Percentiles rank a stretch among this genome's conserved stretches.
Conservation (phyloP, 2,797 vertebrate genomes). For the Acropternis orthonyx region DNA sequence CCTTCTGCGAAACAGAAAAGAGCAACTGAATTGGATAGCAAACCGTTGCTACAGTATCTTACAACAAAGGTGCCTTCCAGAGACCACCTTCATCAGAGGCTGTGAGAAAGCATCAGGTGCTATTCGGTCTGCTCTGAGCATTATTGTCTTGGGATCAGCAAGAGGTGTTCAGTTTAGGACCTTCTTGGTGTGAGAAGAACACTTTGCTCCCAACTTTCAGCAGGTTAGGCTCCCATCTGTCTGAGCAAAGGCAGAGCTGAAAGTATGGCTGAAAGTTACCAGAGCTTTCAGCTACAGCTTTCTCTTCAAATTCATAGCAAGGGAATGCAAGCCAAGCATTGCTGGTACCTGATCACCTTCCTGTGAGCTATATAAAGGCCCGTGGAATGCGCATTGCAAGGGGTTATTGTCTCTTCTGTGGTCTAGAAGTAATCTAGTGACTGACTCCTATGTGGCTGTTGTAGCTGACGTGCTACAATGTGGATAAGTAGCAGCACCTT, state of each 20-base stretch:
- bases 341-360: not conserved
- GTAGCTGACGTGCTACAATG: not conserved
- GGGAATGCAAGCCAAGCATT: not conserved
- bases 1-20: not conserved
- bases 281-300: not conserved
- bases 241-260: not conserved
- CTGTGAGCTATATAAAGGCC: not conserved
- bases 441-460: not conserved
- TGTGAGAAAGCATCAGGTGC: not conserved
- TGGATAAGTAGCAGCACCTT: not conserved
- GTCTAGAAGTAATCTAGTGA: not conserved
- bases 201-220: not conserved
- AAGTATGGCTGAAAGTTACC: not conserved
- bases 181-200: not conserved
- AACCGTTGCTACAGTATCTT: not conserved
- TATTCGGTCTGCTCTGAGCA: not conserved
- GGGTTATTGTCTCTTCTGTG: not conserved
- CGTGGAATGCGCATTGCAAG: not conserved
- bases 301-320: not conserved
- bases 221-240: not conserved
- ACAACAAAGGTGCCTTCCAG: not conserved
- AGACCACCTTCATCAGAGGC: not conserved
- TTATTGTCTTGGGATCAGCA: not conserved
- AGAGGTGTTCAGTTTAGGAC: not conserved
- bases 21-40: not conserved